Percentiles rank a stretch among this genome's conserved stretches.
Conservation (phyloP, 2,797 vertebrate species). For the Octomys mimax region DNA sequence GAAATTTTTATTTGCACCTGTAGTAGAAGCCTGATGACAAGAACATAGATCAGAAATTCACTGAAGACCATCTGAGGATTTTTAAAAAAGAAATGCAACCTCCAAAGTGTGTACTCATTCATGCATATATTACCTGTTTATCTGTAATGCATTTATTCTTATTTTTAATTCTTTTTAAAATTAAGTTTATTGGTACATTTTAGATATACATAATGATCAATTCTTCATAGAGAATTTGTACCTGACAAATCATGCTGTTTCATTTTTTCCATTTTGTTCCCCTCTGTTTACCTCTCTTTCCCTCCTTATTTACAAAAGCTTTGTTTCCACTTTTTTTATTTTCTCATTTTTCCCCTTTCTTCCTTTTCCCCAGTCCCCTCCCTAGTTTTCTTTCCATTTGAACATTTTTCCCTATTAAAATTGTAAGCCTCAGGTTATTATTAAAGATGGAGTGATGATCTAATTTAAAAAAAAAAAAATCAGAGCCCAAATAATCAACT, state of each 20-base stretch:
- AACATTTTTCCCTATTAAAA: neutral
- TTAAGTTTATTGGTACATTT: neutral
- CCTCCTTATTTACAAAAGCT: too few species aligned
- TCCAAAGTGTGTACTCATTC: constrained; percentile 1
- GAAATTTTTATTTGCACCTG: constrained; percentile 28
- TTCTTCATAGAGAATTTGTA: neutral
- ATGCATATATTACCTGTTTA: neutral
- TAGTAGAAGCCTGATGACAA: neutral
- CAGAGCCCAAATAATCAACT: constrained; percentile 19
- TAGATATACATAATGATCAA: neutral
- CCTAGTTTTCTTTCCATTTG: too few species aligned
- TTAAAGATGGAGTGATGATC: constrained; percentile 15
- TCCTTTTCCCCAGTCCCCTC: too few species aligned
- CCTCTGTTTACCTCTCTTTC: neutral
- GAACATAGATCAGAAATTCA: constrained; percentile 22
- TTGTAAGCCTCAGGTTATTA: neutral
- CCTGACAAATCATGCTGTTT: neutral
- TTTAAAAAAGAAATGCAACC: constrained; percentile 51
- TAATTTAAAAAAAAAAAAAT: neutral
- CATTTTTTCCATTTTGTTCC: neutral
- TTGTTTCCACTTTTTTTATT: too few species aligned
- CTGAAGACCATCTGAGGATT: neutral
- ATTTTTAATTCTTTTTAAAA: constrained; percentile 20
- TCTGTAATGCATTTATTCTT: neutral
- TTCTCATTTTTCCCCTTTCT: too few species aligned